phyloP scores from a whole-genome alignment of 2,113 vertebrate genomes.

The Sceloporus undulatus region DNA sequence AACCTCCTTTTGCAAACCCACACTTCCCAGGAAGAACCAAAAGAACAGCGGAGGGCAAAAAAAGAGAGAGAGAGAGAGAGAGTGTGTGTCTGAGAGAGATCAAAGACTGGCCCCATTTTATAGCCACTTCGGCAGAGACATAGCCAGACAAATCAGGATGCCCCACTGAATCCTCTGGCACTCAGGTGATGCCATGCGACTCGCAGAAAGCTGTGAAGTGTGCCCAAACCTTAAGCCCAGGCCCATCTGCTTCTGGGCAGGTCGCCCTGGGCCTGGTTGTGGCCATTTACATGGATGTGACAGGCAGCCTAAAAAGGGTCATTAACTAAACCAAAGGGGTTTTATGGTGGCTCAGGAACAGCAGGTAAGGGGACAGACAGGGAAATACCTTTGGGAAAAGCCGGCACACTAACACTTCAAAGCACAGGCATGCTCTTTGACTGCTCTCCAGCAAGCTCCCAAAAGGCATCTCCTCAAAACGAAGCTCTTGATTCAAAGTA shows the following conservation, averaged over 20 bases:
- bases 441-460: not conserved
- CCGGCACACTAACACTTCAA: constrained; percentile 11
- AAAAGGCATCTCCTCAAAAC: not conserved
- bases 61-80: too few relatives aligned
- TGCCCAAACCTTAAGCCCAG: constrained; percentile 1
- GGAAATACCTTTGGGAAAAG: not conserved
- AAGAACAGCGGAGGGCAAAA: constrained; percentile 13
- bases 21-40: constrained; percentile 6
- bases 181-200: constrained; percentile 25
- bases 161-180: not conserved
- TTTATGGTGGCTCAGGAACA: constrained; percentile 4
- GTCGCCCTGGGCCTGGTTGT: not conserved
- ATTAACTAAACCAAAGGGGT: constrained; percentile 40
- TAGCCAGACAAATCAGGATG: not conserved
- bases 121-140: not conserved
- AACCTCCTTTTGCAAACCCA: not conserved
- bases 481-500: not conserved
- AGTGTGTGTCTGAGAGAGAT: not conserved
- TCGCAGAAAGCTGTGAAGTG: constrained; percentile 35
- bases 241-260: constrained; percentile 17
- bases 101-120: constrained; percentile 22
- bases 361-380: not conserved
- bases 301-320: constrained; percentile 1
- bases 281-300: constrained; percentile 28
- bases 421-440: not conserved